Conservation (phyloP, 2,888 invertebrate species). For the Phanerotoma sp. region DNA sequence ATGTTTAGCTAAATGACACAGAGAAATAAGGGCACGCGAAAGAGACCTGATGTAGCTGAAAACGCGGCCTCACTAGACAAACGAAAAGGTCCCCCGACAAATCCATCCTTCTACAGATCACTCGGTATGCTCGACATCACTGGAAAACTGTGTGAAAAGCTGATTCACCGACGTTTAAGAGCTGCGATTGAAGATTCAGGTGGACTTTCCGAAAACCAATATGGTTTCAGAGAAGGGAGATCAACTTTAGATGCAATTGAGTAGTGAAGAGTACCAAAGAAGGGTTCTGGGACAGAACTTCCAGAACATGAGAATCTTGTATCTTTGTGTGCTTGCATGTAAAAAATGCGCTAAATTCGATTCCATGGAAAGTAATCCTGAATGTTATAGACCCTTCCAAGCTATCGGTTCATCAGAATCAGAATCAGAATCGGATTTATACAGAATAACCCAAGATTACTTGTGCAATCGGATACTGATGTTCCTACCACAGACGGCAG, state of each 20-base stretch:
- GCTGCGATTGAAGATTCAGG: neutral
- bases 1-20: slow-evolving; percentile 23
- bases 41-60: neutral
- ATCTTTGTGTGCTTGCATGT: neutral
- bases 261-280: neutral
- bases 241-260: neutral
- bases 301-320: neutral
- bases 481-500: slow-evolving; percentile 26
- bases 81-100: neutral
- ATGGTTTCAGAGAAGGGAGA: neutral
- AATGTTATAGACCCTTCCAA: slow-evolving; percentile 22
- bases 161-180: neutral
- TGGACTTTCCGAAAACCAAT: neutral
- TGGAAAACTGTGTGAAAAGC: neutral
- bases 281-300: slow-evolving; percentile 14
- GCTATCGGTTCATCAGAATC: slow-evolving; percentile 14
- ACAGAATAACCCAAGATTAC: slow-evolving; percentile 26
- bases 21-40: slow-evolving; percentile 15
- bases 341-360: slow-evolving; percentile 20
- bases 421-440: too few relatives aligned
- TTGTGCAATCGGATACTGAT: slow-evolving; percentile 23
- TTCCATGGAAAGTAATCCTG: slow-evolving; percentile 15
- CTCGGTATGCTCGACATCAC: neutral
- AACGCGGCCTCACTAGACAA: neutral
- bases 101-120: neutral